phyloP scores from a whole-genome alignment of 2,797 vertebrate species.

The Periophthalmus magnuspinnatus region DNA sequence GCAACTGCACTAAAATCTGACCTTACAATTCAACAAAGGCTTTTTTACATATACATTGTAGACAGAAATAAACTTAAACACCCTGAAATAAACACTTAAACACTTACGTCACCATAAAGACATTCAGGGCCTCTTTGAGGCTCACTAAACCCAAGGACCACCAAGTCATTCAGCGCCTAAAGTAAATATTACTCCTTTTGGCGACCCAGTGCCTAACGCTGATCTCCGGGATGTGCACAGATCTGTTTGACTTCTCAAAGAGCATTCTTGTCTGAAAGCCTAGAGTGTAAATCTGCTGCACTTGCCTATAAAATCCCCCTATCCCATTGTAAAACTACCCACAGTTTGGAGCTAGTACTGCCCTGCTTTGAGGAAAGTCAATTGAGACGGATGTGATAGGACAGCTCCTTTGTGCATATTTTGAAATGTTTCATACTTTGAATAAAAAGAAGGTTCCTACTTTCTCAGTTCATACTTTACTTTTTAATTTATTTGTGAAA shows the following conservation, averaged over 20 bases:
- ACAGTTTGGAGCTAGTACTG: constrained; percentile 45
- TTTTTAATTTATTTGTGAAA: not conserved
- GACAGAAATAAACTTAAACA: constrained; percentile 60
- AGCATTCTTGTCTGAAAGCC: constrained; percentile 83
- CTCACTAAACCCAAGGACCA: constrained; percentile 68
- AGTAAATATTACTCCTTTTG: constrained; percentile 83
- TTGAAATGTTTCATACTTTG: not conserved
- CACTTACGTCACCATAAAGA: constrained; percentile 64
- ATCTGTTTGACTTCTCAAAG: constrained; percentile 78
- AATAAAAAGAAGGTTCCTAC: not conserved
- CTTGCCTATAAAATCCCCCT: constrained; percentile 64
- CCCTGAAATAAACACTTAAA: constrained; percentile 69
- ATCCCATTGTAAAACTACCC: constrained; percentile 56
- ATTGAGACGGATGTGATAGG: constrained; percentile 37
- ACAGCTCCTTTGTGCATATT: not conserved
- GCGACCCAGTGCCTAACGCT: constrained; percentile 73
- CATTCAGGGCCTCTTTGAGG: constrained; percentile 58
- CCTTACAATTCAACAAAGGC: constrained; percentile 19
- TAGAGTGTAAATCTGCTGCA: constrained; percentile 71
- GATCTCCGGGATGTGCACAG: constrained; percentile 58
- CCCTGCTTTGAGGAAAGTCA: constrained; percentile 38
- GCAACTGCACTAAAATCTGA: constrained; percentile 22
- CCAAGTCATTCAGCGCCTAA: constrained; percentile 67
- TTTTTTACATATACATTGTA: constrained; percentile 16
- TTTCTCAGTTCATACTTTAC: not conserved